These are phyloP conservation scores for Bacillus rossius DNA, from an alignment of 1,140 invertebrate species.

Conservation along the genomic window DNA sequence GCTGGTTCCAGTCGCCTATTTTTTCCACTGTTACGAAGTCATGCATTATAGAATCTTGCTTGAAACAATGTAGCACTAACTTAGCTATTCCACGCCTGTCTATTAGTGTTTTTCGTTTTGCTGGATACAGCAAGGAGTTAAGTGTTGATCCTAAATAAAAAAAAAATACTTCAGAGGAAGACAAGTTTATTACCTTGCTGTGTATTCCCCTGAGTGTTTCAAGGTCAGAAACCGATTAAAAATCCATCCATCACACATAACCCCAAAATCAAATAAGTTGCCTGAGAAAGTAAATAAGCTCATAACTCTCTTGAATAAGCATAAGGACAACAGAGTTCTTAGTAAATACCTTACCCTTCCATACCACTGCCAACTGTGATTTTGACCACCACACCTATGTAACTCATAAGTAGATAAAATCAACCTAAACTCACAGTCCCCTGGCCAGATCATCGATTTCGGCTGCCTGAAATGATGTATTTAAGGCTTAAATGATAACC, in stretches of 20 bases:
- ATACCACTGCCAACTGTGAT: slow-evolving; percentile 38
- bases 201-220: too few relatives aligned
- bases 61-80: too few relatives aligned
- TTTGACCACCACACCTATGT: slow-evolving; percentile 35
- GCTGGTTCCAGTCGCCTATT: slow-evolving; percentile 26
- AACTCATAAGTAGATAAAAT: slow-evolving; percentile 39
- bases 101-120: too few relatives aligned
- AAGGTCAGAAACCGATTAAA: too few relatives aligned
- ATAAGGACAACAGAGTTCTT: not conserved
- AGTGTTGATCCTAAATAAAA: too few relatives aligned
- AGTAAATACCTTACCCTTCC: slow-evolving; percentile 31
- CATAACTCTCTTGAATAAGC: not conserved
- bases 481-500: slow-evolving; percentile 39
- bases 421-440: slow-evolving; percentile 24
- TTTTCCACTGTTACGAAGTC: slow-evolving; percentile 27
- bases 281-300: not conserved
- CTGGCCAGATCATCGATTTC: slow-evolving; percentile 12
- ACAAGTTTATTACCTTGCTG: too few relatives aligned
- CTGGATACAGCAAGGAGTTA: too few relatives aligned
- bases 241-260: too few relatives aligned
- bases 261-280: not conserved
- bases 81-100: too few relatives aligned
- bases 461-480: slow-evolving; percentile 30
- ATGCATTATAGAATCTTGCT: not conserved
- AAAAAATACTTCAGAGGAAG: too few relatives aligned